phyloP scores from a whole-genome alignment of 2,113 vertebrate genomes.

The Ceyx cyanopectus region DNA sequence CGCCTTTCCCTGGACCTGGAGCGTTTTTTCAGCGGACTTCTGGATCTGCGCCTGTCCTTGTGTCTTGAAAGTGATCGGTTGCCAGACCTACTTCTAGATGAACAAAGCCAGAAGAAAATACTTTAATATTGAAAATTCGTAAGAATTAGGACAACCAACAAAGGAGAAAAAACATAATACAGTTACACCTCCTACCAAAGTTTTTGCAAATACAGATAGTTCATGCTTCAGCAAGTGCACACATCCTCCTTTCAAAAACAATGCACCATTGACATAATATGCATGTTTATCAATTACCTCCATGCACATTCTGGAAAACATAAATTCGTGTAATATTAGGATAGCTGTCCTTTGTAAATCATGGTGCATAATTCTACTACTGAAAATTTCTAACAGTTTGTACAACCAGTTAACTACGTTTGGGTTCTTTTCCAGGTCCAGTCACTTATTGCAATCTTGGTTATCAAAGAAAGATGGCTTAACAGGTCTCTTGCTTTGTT shows the following conservation, averaged over 20 bases:
- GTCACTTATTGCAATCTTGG: not conserved
- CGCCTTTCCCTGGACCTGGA: conserved; percentile 87
- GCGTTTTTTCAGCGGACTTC: conserved; percentile 83
- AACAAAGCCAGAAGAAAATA: conserved; percentile 10
- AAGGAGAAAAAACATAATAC: accelerated
- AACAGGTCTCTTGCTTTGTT: not conserved
- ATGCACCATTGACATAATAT: not conserved
- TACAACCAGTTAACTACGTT: not conserved
- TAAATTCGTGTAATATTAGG: not conserved
- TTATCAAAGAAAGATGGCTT: not conserved
- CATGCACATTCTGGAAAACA: not conserved
- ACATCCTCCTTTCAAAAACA: not conserved
- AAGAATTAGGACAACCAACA: not conserved
- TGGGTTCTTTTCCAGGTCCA: not conserved
- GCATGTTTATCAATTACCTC: not conserved
- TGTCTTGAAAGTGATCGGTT: conserved; percentile 81
- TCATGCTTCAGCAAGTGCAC: not conserved
- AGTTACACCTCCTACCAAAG: not conserved
- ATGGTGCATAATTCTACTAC: not conserved
- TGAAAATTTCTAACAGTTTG: not conserved
- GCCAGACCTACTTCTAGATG: conserved; percentile 79
- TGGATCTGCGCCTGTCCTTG: conserved; percentile 82
- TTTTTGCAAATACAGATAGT: not conserved
- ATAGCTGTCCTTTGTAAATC: not conserved
- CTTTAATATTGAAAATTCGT: not conserved